These are phyloP conservation scores for Nycteola revayana DNA, from an alignment of 2,888 invertebrate species.

Conservation along the genomic window DNA sequence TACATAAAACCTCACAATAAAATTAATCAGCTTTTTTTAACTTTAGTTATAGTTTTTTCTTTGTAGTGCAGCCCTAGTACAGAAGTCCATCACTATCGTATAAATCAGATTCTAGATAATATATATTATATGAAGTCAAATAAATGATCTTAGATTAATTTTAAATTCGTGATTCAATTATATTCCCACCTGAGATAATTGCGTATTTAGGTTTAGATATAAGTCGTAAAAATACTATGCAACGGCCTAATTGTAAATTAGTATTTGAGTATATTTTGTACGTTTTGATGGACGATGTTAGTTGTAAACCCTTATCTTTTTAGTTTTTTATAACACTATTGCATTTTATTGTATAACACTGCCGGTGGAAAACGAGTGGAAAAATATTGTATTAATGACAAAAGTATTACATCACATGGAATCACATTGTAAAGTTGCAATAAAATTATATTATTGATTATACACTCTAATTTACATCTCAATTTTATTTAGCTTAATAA, in stretches of 20 bases:
- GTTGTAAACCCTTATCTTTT: conserved; percentile 17
- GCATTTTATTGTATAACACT: conserved; percentile 16
- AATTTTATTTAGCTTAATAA: no score
- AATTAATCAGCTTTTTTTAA: no score
- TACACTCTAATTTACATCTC: no score
- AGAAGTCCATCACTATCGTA: no score
- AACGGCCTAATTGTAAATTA: conserved; percentile 32
- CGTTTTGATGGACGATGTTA: conserved; percentile 27
- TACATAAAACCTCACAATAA: no score
- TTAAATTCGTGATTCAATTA: conserved; percentile 11
- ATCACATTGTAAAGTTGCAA: conserved; percentile 20
- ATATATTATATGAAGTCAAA: no score
- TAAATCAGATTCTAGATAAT: no score
- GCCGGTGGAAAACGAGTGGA: conserved; percentile 4
- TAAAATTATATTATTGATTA: no score
- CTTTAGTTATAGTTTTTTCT: no score
- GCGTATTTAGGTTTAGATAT: conserved; percentile 21
- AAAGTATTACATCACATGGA: conserved; percentile 24
- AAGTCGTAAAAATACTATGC: conserved; percentile 14
- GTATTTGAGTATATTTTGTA: conserved; percentile 29
- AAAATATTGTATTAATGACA: conserved; percentile 1
- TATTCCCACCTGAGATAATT: conserved; percentile 39
- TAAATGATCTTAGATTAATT: not conserved
- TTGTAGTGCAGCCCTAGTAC: no score
- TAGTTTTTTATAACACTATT: conserved; percentile 17